phyloP scores from a whole-genome alignment of 35 echinoderm and acorn worm genomes.

The Stichopus chloronotus region DNA sequence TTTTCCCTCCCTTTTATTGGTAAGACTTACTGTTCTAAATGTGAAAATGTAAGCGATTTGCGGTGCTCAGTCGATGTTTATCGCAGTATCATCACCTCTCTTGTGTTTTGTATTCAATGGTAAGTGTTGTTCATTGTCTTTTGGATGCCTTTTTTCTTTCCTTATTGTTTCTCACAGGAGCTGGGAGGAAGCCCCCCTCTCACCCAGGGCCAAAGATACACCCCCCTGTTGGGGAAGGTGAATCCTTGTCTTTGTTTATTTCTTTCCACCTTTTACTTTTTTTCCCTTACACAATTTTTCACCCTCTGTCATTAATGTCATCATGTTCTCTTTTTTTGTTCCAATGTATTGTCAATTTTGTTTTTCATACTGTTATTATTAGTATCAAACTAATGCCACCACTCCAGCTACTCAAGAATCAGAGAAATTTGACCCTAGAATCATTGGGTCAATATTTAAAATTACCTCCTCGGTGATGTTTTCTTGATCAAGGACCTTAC shows the following conservation, averaged over 20 bases:
- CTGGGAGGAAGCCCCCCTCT: constrained; percentile 79
- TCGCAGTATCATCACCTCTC: not conserved
- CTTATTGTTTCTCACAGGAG: constrained; percentile 65
- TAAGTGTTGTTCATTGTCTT: constrained; percentile 37
- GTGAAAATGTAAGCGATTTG: not conserved
- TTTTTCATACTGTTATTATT: not conserved
- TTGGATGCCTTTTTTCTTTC: constrained; percentile 44
- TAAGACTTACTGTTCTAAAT: not conserved
- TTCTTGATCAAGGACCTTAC: not conserved
- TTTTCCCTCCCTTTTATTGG: not conserved
- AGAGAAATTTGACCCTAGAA: not conserved
- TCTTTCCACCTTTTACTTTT: not conserved
- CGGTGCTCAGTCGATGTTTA: not conserved
- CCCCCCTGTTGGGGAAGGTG: constrained; percentile 89
- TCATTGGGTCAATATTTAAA: not conserved
- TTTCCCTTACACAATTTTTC: not conserved
- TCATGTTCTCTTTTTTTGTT: not conserved
- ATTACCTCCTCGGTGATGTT: not conserved
- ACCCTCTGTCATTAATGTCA: not conserved
- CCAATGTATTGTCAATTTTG: not conserved
- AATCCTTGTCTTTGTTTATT: constrained; percentile 47
- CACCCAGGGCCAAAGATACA: constrained; percentile 84
- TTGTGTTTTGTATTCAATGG: constrained; percentile 24
- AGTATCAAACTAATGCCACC: constrained; percentile 21
- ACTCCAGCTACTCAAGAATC: not conserved